Conservation (phyloP, 2,797 vertebrate genomes). For the Sebastes oblongus region DNA sequence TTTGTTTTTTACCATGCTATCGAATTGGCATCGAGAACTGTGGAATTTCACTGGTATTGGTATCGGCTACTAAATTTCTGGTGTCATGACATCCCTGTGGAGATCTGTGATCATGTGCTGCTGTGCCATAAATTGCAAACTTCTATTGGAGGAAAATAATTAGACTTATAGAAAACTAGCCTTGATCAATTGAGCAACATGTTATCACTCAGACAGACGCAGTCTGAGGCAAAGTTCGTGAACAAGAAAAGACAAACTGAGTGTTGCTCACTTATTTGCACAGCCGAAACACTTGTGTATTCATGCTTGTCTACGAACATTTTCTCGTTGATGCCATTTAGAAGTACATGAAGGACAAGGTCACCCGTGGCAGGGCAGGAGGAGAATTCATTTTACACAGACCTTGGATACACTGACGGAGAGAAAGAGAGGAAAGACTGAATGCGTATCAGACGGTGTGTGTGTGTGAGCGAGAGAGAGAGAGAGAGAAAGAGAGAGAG, state of each 20-base stretch:
- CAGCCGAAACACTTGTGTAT: not conserved
- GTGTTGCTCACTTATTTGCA: not conserved
- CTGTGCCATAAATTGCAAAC: not conserved
- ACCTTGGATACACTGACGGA: not conserved
- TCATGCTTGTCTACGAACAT: not conserved
- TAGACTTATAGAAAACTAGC: not conserved
- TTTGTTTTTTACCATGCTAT: too few relatives aligned
- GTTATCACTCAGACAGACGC: not conserved
- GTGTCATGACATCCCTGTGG: too few relatives aligned
- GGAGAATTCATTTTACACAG: constrained; percentile 9
- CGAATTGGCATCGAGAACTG: too few relatives aligned
- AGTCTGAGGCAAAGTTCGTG: not conserved
- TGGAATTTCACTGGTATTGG: too few relatives aligned
- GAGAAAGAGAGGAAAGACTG: not conserved
- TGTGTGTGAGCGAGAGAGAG: not conserved
- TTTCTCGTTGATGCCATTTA: constrained; percentile 21
- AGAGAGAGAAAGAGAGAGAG: not conserved
- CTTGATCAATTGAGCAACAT: not conserved
- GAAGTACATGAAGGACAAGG: constrained; percentile 30
- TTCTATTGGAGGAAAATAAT: not conserved
- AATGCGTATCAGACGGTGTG: not conserved
- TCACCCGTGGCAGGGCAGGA: not conserved
- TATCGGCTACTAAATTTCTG: too few relatives aligned
- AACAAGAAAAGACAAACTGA: not conserved
- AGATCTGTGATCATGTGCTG: not conserved